A percentile compares a stretch with the other conserved stretches of the same genome.
These are phyloP conservation scores for Ligdia adustata DNA, from an alignment of 2,888 invertebrate genomes.

Conservation along the genomic window DNA sequence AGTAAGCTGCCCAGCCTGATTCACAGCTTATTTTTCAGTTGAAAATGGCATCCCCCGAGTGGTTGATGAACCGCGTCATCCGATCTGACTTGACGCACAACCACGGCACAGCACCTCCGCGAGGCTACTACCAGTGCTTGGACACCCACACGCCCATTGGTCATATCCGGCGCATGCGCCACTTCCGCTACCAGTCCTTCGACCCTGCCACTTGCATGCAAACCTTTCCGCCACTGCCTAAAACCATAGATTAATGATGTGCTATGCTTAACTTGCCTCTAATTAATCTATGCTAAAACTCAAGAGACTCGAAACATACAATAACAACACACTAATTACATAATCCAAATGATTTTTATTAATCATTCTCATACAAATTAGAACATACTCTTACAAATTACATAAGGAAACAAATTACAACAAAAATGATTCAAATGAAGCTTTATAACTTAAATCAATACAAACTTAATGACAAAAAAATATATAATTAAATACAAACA, in stretches of 20 bases:
- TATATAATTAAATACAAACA: background rate
- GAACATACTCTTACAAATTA: constrained; percentile 24
- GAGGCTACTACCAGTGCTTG: constrained; percentile 71
- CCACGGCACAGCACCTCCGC: constrained; percentile 71
- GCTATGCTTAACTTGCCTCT: too few species aligned
- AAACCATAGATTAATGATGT: constrained; percentile 44
- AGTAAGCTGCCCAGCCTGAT: too few species aligned
- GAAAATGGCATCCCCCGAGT: constrained; percentile 63
- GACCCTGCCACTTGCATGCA: constrained; percentile 67
- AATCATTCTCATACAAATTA: constrained; percentile 19
- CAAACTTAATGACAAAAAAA: constrained; percentile 27
- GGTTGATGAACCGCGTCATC: constrained; percentile 74
- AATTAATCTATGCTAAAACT: too few species aligned
- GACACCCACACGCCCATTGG: constrained; percentile 76
- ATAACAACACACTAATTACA: constrained; percentile 19
- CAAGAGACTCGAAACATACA: constrained; percentile 48
- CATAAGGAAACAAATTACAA: constrained; percentile 29
- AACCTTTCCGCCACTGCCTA: constrained; percentile 52
- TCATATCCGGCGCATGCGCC: constrained; percentile 68
- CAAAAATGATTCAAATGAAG: constrained; percentile 33
- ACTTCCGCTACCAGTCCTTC: constrained; percentile 69
- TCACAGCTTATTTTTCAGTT: too few species aligned
- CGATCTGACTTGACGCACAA: constrained; percentile 75
- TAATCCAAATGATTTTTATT: constrained; percentile 47
- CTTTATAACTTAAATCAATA: constrained; percentile 32